A percentile compares a stretch with the other conserved stretches of the same genome.
Conservation (phyloP, 2,113 vertebrate species). For the Odocoileus virginianus region DNA sequence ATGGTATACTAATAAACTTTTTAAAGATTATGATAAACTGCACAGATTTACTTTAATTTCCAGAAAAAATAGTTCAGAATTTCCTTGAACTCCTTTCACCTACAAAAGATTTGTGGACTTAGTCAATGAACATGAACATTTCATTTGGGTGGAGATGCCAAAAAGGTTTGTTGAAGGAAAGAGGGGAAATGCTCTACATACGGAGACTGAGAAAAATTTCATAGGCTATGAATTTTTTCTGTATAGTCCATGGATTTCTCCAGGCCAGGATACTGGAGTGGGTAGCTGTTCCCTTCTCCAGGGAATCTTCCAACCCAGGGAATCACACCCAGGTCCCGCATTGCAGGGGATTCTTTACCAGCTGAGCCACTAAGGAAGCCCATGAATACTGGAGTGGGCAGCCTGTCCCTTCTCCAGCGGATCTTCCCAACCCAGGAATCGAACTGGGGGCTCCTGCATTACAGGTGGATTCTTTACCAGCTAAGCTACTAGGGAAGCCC, state of each 20-base stretch:
- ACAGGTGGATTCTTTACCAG: not conserved
- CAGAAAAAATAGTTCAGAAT: not conserved
- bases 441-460: not conserved
- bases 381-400: not conserved
- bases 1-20: not conserved
- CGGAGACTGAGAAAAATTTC: not conserved
- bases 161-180: not conserved
- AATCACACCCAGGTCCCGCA: not conserved
- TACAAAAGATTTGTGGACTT: not conserved
- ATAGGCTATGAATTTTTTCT: not conserved
- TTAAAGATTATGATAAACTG: not conserved
- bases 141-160: not conserved
- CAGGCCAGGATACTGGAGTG: not conserved
- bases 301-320: not conserved
- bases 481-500: not conserved
- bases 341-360: not conserved
- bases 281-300: not conserved
- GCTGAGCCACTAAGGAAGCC: not conserved
- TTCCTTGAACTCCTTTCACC: not conserved
- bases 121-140: not conserved
- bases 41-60: not conserved
- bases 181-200: not conserved
- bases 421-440: not conserved
- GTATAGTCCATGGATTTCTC: not conserved
- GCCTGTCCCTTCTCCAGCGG: not conserved